Conservation (phyloP, 2,888 invertebrate genomes). For the Drosophila mettleri region DNA sequence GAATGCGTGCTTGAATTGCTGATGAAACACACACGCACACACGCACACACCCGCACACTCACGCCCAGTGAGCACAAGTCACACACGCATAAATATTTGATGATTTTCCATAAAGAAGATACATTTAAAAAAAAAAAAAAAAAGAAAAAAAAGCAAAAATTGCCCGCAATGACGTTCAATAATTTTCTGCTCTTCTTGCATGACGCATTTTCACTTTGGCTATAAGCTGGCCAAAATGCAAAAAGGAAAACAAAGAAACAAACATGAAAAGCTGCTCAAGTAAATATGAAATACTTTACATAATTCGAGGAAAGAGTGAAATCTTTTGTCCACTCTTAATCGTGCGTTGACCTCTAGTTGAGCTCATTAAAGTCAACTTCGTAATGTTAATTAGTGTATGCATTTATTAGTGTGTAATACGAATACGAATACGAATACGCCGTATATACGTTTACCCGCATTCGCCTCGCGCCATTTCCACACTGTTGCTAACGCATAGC, state of each 20-base stretch:
- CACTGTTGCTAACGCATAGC: conserved; percentile 35
- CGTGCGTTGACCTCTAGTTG: conserved; percentile 23
- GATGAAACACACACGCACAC: conserved; percentile 48
- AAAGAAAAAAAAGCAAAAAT: too few species aligned
- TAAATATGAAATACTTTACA: conserved; percentile 12
- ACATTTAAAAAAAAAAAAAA: too few species aligned
- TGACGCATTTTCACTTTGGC: conserved; percentile 46
- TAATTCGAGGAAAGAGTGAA: neutral
- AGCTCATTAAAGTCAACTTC: conserved; percentile 18
- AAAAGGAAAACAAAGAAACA: neutral
- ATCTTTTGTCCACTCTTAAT: neutral
- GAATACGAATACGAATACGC: conserved; percentile 28
- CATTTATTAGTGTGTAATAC: conserved; percentile 23
- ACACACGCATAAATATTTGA: conserved; percentile 60
- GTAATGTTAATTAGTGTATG: conserved; percentile 31
- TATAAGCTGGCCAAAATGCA: neutral
- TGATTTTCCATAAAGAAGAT: conserved; percentile 47
- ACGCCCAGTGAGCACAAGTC: conserved; percentile 15
- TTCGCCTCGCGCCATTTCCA: conserved; percentile 9
- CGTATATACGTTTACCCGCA: conserved; percentile 11
- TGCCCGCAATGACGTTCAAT: conserved; percentile 63
- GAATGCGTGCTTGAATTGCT: conserved; percentile 68
- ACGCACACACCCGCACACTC: conserved; percentile 12
- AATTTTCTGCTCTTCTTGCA: conserved; percentile 25
- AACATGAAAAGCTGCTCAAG: neutral